Base-by-base conservation (phyloP, 2,113 vertebrate species). In the Bungarus multicinctus region DNA sequence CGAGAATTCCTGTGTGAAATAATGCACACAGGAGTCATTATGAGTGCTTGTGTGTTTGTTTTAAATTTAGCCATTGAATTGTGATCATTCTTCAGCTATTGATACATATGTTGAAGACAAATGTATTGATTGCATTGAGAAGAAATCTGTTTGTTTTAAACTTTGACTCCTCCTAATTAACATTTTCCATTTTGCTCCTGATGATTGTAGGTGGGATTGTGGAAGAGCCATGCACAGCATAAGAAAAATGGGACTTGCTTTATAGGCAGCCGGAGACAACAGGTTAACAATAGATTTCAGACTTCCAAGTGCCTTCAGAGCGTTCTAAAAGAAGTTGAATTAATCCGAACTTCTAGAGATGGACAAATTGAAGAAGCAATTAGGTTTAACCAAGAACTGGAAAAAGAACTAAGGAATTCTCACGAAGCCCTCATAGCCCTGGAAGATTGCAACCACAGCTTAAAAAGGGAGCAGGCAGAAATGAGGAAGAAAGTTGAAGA, bases 401-500 rank as follows among this genome's bases (percentile, higher is more conserved):
- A 98, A 94, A 97, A 97, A 95, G 98, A 99, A 92, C 97, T 99
- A 96, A 97, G 93, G 94, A 97, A 96, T 91, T 98, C 98, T 23
- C 97, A 97, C 88, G 98, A 98, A 88, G 97, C 98, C 0, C 89
- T 98, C 93, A 91, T 95, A 0, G 96, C 88, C 5, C 96, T 99
- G 86, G 98, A 99, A 94, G 98, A 98, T 86, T 98, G 97, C 92
- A 99, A 98, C 94, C 95, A 96, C 12, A 94, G 87, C 54, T 97
- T 99, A 94, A 98, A 98, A 94, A 98, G 94, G 91, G 98, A 99
- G 92, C 98, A 99, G 94, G 97, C 94, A 25, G 97, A 97, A 94
- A 98, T 99, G 98, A 98, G 98, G 96, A 98, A 97, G 94, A 98
- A 98, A 93, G 98, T 99, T 6, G 98, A 99, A 95, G 98, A 99